phyloP scores from a whole-genome alignment of 2,113 vertebrate genomes.

The Laticauda laticaudata region DNA sequence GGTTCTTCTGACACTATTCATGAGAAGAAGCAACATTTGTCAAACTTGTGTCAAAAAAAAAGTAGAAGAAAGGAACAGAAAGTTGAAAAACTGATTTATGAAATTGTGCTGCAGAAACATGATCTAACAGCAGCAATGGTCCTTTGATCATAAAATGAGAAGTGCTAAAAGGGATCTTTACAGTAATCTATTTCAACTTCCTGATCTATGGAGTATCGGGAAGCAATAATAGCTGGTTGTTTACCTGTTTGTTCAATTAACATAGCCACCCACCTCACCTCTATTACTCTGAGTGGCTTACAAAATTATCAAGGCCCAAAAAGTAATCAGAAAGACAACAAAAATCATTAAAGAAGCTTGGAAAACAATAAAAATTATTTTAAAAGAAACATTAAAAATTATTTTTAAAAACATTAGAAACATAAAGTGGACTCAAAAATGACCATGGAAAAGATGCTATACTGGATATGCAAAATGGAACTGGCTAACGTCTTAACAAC shows the following conservation, averaged over 20 bases:
- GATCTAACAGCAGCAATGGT: neutral
- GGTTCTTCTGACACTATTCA: slow-evolving; percentile 24
- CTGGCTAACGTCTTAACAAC: no score
- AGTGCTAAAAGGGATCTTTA: neutral
- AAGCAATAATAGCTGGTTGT: neutral
- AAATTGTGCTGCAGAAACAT: neutral
- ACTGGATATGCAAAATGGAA: neutral
- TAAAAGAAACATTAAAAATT: neutral
- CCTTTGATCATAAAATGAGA: neutral
- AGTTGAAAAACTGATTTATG: slow-evolving; percentile 25
- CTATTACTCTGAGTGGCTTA: neutral
- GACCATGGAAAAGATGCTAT: neutral
- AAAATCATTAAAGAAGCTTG: neutral
- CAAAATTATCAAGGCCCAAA: neutral
- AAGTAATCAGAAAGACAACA: neutral
- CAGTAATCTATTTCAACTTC: neutral
- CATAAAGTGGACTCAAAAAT: neutral
- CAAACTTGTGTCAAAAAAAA: slow-evolving; percentile 21
- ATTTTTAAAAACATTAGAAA: neutral
- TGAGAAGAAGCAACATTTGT: slow-evolving; percentile 41
- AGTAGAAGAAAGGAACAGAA: neutral
- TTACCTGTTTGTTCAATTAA: neutral
- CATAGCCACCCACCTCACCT: neutral
- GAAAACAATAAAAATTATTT: neutral
- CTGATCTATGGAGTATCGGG: neutral